phyloP scores from a whole-genome alignment of 2,888 invertebrate genomes.

The Caenorhabditis plicata region DNA sequence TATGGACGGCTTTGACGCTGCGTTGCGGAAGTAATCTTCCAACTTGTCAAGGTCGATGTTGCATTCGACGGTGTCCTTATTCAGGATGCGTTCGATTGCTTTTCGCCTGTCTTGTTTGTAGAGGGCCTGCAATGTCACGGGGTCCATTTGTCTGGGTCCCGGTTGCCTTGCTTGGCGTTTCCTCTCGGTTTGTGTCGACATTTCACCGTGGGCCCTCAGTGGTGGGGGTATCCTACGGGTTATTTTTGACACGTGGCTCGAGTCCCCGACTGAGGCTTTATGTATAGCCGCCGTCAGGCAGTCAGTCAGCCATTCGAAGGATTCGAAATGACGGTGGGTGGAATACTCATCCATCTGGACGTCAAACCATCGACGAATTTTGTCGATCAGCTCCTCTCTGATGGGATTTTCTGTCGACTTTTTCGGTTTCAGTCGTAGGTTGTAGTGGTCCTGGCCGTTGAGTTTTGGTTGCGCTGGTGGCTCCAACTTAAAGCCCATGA shows the following conservation, averaged over 20 bases:
- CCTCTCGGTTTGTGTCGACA: conserved; percentile 7
- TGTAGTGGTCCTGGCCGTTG: too few species aligned
- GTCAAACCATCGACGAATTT: conserved; percentile 3
- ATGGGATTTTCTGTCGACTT: too few species aligned
- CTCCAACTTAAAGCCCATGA: too few species aligned
- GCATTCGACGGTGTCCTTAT: background rate
- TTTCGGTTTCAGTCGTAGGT: too few species aligned
- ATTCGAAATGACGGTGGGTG: background rate
- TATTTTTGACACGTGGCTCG: background rate
- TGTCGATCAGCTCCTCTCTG: background rate
- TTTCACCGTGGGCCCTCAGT: conserved; percentile 1
- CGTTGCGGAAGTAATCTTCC: conserved; percentile 1
- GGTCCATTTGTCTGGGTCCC: too few species aligned
- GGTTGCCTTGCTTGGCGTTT: background rate
- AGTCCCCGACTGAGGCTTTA: conserved; percentile 7
- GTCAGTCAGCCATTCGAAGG: conserved; percentile 1
- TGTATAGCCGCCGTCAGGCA: conserved; percentile 1
- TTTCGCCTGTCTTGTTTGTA: too few species aligned
- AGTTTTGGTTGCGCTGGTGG: too few species aligned
- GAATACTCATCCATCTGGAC: background rate
- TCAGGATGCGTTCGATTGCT: too few species aligned
- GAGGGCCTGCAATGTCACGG: background rate
- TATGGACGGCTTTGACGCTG: conserved; percentile 5
- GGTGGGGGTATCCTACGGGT: conserved; percentile 1
- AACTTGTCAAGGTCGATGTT: conserved; percentile 1